Evolutionary conservation across 2,888 invertebrate species (phyloP).

Genomic region (Gymnocheta viridis): DNA sequence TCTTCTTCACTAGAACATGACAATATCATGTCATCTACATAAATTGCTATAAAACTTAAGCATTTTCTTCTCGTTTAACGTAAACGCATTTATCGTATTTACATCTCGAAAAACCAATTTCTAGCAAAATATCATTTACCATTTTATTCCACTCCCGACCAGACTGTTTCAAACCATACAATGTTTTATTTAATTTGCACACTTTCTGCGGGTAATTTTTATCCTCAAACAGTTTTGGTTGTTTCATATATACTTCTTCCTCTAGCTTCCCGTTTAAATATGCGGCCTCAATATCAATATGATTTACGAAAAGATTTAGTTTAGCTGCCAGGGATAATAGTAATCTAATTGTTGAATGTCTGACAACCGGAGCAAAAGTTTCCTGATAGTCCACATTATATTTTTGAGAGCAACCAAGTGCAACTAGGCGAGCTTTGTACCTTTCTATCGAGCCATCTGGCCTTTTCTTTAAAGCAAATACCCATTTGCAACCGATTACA

Average conservation of each 20-base stretch:
- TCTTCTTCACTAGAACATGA: neutral
- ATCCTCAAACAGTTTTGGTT: too few species aligned
- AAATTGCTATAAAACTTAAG: too few species aligned
- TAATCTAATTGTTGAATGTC: conserved; percentile 27
- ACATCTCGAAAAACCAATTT: too few species aligned
- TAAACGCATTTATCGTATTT: too few species aligned
- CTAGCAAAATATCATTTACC: neutral
- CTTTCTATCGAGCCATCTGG: too few species aligned
- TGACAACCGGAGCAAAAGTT: conserved; percentile 44
- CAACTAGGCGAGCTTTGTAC: too few species aligned
- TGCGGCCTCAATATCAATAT: neutral
- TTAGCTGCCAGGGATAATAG: conserved; percentile 47
- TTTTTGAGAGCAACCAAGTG: conserved; percentile 49
- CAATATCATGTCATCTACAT: too few species aligned
- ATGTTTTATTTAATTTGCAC: neutral
- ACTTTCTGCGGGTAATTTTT: too few species aligned
- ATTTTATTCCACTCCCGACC: neutral
- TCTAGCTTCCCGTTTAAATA: too few species aligned
- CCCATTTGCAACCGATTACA: neutral
- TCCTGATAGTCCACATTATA: conserved; percentile 43
- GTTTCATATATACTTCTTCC: too few species aligned
- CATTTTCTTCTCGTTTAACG: too few species aligned
- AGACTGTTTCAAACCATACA: neutral
- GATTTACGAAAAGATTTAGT: conserved; percentile 5
- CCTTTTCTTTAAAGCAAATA: too few species aligned